Base-by-base conservation (phyloP, 2,797 vertebrate species). In the Borostomias antarcticus region DNA sequence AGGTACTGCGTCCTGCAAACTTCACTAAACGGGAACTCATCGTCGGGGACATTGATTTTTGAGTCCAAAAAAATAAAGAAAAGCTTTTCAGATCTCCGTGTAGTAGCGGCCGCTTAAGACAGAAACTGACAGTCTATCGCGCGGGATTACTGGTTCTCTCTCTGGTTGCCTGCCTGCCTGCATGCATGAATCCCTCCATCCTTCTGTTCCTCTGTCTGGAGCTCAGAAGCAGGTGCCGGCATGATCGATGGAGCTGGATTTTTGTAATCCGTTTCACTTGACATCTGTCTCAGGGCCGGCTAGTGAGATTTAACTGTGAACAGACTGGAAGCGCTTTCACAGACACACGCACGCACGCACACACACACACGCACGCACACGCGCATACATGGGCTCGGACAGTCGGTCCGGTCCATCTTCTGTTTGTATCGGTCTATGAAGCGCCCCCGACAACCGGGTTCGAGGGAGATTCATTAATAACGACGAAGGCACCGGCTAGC, bases 201-300 rank as follows among this genome's bases (percentile, higher is more conserved):
- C 68, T 58, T 58, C 58, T n/a, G 17, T 19, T 10, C 47, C 1
- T 1, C 21, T 15, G 70, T 30, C 70, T 62, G 32, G 64, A 66
- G 45, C 58, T 6, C 57, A 28, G 58, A 70, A 23, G 47, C 62
- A 32, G 66, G 26, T 61, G 72, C 53, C 67, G 1, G 59, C 40
- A 53, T 86, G 85, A 89, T 89, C 73, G 76, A 91, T 88, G 82
- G 66, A 66, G 79, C 81, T 66, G 81, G 79, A 85, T 85, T 80
- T 76, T 45, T 21, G 77, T 79, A 78, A 88, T 89, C 88, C 71
- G 76, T 85, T 84, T 87, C 75, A 80, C 82, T 84, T 88, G 87
- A 88, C 78, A 80, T 82, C 73, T 52, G 74, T 82, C 76, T 81
- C 69, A 33, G 50, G 35, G 73, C 70, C 19, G 56, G 75, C 78